Evolutionary conservation across 2,113 vertebrate species (phyloP).

Genomic region (Leptobrachium leishanense): DNA sequence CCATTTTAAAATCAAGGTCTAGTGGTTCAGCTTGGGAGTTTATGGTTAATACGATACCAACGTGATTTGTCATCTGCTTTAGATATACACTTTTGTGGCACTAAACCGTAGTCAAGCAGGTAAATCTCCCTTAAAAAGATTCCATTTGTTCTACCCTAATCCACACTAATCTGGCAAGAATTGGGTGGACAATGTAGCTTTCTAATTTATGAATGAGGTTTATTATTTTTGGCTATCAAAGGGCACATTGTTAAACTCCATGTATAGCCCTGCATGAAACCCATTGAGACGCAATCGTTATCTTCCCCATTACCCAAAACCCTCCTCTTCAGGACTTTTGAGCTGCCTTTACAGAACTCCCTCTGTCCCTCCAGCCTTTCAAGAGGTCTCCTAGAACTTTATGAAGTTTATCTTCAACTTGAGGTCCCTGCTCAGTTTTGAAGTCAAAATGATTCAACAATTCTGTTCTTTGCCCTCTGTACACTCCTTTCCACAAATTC

Average conservation of each 20-base stretch:
- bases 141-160: constrained; percentile 45
- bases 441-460: no score
- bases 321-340: no score
- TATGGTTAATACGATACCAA: constrained; percentile 20
- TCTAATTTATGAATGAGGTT: constrained; percentile 40
- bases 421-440: no score
- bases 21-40: constrained; percentile 16
- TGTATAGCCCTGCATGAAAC: neutral
- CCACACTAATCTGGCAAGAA: constrained; percentile 33
- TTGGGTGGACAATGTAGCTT: constrained; percentile 35
- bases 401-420: no score
- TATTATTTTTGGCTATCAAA: neutral
- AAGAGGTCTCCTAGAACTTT: no score
- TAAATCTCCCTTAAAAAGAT: constrained; percentile 36
- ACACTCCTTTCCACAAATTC: no score
- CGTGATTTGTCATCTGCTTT: constrained; percentile 39
- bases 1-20: constrained; percentile 36
- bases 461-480: no score
- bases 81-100: constrained; percentile 35
- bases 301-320: no score
- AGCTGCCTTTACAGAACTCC: no score
- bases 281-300: neutral
- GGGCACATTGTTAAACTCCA: no score
- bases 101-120: constrained; percentile 32
- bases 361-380: no score